A percentile compares a stretch with the other conserved stretches of the same genome.
phyloP scores from a whole-genome alignment of 2,113 vertebrate species.

The Dasyprocta punctata region DNA sequence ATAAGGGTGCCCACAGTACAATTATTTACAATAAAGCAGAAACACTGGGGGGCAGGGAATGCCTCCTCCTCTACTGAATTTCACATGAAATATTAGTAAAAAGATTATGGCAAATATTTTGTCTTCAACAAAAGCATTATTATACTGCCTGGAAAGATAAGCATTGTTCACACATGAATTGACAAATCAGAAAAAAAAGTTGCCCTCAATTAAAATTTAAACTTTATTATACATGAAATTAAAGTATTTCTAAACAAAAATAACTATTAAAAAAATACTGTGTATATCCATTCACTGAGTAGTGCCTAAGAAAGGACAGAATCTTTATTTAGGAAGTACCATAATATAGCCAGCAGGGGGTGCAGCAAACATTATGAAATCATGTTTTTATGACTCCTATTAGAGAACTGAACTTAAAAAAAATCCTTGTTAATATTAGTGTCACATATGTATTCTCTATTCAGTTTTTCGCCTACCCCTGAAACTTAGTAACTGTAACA shows the following conservation, averaged over 20 bases:
- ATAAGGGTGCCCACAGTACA: not conserved
- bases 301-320: not conserved
- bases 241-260: conserved; percentile 66
- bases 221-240: not conserved
- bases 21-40: conserved; percentile 31
- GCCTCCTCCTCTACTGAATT: not conserved
- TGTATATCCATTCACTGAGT: not conserved
- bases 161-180: not conserved
- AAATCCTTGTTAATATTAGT: not conserved
- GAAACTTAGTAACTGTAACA: conserved; percentile 9
- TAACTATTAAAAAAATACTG: not conserved
- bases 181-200: conserved; percentile 60
- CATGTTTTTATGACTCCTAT: not conserved
- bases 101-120: conserved; percentile 41
- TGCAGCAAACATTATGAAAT: conserved; percentile 69
- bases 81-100: conserved; percentile 31
- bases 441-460: not conserved
- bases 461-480: conserved; percentile 24
- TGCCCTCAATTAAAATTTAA: conserved; percentile 3
- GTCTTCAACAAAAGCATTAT: not conserved
- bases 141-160: not conserved
- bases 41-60: not conserved
- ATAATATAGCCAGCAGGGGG: conserved; percentile 68
- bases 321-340: conserved; percentile 30
- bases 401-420: conserved; percentile 27